Base-by-base conservation (phyloP, 2,797 vertebrate species). In the Pitangus sulphuratus region DNA sequence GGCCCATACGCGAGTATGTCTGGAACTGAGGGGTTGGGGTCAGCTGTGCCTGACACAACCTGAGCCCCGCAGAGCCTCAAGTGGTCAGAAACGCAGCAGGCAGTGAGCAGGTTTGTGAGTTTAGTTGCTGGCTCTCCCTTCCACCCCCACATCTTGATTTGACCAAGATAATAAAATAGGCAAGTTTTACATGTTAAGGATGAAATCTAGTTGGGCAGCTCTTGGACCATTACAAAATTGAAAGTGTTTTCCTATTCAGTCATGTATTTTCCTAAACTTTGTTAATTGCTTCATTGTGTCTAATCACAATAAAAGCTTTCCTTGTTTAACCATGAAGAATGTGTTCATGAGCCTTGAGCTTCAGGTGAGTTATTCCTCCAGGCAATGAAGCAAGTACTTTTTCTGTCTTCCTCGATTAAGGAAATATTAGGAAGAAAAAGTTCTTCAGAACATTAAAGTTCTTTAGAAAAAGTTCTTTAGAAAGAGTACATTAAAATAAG, bases 11-110 rank as follows among this genome's bases (percentile, higher is more conserved):
- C 8, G 30, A 68, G 18, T 21, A 16, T 2, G 10, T 22, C 39
- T 0, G 0, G 37, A 42, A 50, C 62, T 35, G 45, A 22, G 31
- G n/a, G 40, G 11, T 1, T 48, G 28, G 19, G 10, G 4, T 51
- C 30, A 78, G n/a, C 28, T 42, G 26, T 42, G 51, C 15, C 68
- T 10, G 6, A 53, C 18, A 33, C 22, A 14, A 25, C 16, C 1
- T n/a, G 39, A 79, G 47, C 14, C 15, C 13, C 39, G n/a, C 21
- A 50, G 45, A 50, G 24, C 35, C 22, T 65, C 11, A 19, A 1
- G 3, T 11, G 14, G 31, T 60, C 31, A 77, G 25, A 80, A 54
- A 47, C 1, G 5, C 28, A 77, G 45, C 62, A 61, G 40, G 22
- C 16, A n/a, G 44, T 4, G 53, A 76, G 64, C 44, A 85, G 31